Conservation (phyloP, 2,113 vertebrate genomes). For the Ancistrus triradiatus region DNA sequence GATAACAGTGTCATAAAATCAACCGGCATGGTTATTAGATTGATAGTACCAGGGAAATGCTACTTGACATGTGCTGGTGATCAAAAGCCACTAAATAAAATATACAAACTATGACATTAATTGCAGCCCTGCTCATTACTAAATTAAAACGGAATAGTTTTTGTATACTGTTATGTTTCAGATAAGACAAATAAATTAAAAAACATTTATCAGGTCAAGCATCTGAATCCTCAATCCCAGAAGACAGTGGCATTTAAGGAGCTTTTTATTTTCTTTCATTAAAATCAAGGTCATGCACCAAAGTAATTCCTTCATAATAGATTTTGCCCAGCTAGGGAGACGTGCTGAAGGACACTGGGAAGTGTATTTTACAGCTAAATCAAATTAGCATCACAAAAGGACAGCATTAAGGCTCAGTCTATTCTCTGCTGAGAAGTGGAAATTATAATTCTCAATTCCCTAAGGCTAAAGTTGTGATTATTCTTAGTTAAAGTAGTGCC, state of each 20-base stretch:
- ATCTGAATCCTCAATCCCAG: conserved; percentile 11
- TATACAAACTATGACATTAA: conserved; percentile 9
- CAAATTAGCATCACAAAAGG: conserved; percentile 48
- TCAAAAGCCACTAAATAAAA: conserved; percentile 24
- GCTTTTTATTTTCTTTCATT: conserved; percentile 35
- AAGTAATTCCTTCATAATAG: conserved; percentile 27
- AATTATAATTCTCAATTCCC: conserved; percentile 32
- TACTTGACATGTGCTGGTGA: conserved; percentile 34
- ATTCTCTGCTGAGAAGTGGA: conserved; percentile 23
- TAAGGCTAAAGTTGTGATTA: conserved; percentile 29
- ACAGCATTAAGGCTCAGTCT: conserved; percentile 1
- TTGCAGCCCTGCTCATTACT: neutral
- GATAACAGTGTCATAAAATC: conserved; percentile 31
- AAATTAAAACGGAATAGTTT: conserved; percentile 31
- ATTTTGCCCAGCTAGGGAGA: conserved; percentile 12
- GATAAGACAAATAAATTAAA: conserved; percentile 4
- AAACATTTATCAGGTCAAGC: conserved; percentile 17
- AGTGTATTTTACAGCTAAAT: conserved; percentile 23
- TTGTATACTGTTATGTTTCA: conserved; percentile 8
- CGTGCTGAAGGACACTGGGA: conserved; percentile 20
- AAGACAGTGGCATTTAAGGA: conserved; percentile 27
- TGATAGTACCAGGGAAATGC: too few species aligned
- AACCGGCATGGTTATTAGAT: conserved; percentile 21
- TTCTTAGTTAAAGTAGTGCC: conserved; percentile 29
- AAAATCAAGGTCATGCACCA: conserved; percentile 35